Evolutionary conservation across 1,140 invertebrate species (phyloP).

Genomic region (Acyrthosiphon pisum): DNA sequence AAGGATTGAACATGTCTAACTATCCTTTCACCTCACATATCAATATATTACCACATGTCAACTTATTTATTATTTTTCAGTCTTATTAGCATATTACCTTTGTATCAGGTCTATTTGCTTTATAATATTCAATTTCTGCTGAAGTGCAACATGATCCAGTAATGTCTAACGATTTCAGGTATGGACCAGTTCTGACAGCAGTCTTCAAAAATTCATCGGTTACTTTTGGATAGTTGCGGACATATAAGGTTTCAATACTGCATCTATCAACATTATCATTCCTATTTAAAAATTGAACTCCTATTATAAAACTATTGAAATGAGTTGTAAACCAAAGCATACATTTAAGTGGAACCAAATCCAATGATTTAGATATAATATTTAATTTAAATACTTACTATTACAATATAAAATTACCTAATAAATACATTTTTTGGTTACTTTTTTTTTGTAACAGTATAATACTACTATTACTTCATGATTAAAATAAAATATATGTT

Average conservation of each 20-base stretch:
- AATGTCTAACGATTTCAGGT: constrained; percentile 11
- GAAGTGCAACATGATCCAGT: constrained; percentile 34
- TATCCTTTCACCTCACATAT: not conserved
- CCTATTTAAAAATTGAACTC: not conserved
- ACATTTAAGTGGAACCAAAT: not conserved
- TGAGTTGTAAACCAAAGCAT: not conserved
- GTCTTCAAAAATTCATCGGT: constrained; percentile 40
- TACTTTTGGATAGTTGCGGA: constrained; percentile 47
- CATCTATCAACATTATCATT: not conserved
- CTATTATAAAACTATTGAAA: not conserved
- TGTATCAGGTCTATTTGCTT: constrained; percentile 22
- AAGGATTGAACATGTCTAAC: not conserved
- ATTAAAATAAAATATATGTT: not conserved
- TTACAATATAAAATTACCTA: not conserved
- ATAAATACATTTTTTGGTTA: not conserved
- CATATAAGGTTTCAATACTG: too few species aligned
- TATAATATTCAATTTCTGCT: constrained; percentile 44
- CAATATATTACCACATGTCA: not conserved
- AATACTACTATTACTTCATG: not conserved
- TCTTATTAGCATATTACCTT: constrained; percentile 30
- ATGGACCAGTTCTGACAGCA: constrained; percentile 31
- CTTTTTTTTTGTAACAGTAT: not conserved
- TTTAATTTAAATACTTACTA: not conserved
- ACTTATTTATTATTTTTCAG: constrained; percentile 30
- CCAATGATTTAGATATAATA: not conserved